Conservation (phyloP, 2,888 invertebrate species). For the Steinernema scapterisci region DNA sequence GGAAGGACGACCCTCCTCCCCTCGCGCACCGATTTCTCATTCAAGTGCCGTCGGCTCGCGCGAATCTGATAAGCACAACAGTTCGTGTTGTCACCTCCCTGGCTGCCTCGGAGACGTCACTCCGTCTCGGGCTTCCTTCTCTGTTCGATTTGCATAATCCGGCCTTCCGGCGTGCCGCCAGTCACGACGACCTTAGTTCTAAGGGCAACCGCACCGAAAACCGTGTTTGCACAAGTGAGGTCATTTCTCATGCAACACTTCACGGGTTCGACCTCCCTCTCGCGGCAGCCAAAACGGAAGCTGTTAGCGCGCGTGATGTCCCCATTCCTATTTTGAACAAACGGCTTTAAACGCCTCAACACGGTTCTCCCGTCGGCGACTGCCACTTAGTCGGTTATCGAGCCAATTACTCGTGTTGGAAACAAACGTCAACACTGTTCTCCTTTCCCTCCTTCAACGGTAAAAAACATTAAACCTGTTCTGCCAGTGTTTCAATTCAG, state of each 20-base stretch:
- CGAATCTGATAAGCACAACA: slow-evolving; percentile 13
- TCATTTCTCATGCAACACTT: not conserved
- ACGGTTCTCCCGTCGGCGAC: not conserved
- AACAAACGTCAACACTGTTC: slow-evolving; percentile 4
- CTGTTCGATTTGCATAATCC: slow-evolving; percentile 18
- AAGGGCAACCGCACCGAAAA: not conserved
- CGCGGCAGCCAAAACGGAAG: not conserved
- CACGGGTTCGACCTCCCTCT: not conserved
- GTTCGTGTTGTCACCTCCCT: not conserved
- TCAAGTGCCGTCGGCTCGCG: not conserved
- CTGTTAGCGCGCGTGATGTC: not conserved
- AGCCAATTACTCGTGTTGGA: not conserved
- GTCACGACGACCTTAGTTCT: not conserved
- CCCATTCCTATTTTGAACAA: too few species aligned
- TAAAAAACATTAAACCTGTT: slow-evolving; percentile 29
- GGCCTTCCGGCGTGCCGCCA: not conserved
- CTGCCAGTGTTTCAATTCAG: slow-evolving; percentile 22
- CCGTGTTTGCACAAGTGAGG: not conserved
- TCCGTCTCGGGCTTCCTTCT: not conserved
- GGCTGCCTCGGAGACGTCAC: not conserved
- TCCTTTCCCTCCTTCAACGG: not conserved
- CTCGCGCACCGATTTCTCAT: slow-evolving; percentile 14
- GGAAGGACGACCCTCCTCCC: not conserved
- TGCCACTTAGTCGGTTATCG: not conserved
- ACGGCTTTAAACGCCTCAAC: too few species aligned